Percentiles rank a stretch among this genome's conserved stretches.
phyloP scores from a whole-genome alignment of 2,888 invertebrate genomes.

The Cheilosia grossa region DNA sequence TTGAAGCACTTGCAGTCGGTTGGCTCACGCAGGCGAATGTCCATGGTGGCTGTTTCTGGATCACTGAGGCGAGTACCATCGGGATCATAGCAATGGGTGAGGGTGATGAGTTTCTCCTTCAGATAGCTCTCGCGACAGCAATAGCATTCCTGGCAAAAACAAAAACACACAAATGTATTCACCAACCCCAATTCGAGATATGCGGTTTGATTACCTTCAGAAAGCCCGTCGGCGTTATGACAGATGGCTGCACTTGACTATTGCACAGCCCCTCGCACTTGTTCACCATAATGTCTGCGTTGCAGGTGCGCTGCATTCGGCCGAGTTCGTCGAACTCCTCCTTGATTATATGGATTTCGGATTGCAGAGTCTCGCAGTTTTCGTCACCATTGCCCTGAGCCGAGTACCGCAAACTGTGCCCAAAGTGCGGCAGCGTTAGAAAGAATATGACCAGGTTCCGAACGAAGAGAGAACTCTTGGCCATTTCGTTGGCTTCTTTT shows the following conservation, averaged over 20 bases:
- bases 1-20: slow-evolving; percentile 95
- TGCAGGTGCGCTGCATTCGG: slow-evolving; percentile 92
- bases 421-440: slow-evolving; percentile 49
- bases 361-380: slow-evolving; percentile 93
- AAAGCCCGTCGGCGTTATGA: slow-evolving; percentile 94
- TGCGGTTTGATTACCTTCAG: slow-evolving; percentile 85
- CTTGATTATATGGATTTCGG: slow-evolving; percentile 94
- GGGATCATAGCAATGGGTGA: slow-evolving; percentile 94
- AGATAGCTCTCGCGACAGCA: slow-evolving; percentile 95
- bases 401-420: slow-evolving; percentile 78
- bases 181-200: background rate
- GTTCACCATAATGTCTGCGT: slow-evolving; percentile 94
- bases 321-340: slow-evolving; percentile 95
- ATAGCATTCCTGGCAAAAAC: slow-evolving; percentile 89
- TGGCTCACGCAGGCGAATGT: slow-evolving; percentile 92
- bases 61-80: slow-evolving; percentile 91
- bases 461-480: slow-evolving; percentile 35
- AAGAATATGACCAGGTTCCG: slow-evolving; percentile 56
- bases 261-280: slow-evolving; percentile 97
- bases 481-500: slow-evolving; percentile 19
- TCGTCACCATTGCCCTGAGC: slow-evolving; percentile 85
- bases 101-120: slow-evolving; percentile 90
- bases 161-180: slow-evolving; percentile 5
- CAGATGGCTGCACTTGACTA: slow-evolving; percentile 96
- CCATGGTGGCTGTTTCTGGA: slow-evolving; percentile 89